A percentile compares a stretch with the other conserved stretches of the same genome.
phyloP scores from a whole-genome alignment of 2,797 vertebrate genomes.

The Cossypha caffra region DNA sequence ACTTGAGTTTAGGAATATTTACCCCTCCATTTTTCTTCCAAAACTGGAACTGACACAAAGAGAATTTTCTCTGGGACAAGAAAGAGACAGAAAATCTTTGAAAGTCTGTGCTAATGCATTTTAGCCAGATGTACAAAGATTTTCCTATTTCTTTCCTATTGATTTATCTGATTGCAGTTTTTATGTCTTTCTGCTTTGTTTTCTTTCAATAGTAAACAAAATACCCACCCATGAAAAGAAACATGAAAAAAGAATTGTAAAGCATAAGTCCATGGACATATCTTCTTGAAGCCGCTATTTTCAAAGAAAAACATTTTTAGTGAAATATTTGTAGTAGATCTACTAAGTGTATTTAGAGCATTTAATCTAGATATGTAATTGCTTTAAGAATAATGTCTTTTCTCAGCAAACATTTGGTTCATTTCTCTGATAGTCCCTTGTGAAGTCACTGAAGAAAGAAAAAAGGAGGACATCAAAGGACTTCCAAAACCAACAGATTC shows the following conservation, averaged over 20 bases:
- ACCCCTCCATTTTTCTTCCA: not conserved
- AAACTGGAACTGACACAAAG: not conserved
- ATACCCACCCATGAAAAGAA: not conserved
- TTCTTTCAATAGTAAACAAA: not conserved
- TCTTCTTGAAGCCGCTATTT: not conserved
- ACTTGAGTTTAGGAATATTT: not conserved
- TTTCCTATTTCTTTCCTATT: not conserved
- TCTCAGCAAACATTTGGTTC: not conserved
- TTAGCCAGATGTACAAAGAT: not conserved
- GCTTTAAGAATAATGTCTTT: not conserved
- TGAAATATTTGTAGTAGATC: not conserved
- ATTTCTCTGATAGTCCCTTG: not conserved
- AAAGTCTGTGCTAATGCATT: not conserved
- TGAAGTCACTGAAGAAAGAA: not conserved
- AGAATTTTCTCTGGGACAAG: not conserved
- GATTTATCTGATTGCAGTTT: not conserved
- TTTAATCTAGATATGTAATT: not conserved
- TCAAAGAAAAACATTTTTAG: not conserved
- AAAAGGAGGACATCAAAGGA: conserved; percentile 1
- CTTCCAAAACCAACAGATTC: not conserved
- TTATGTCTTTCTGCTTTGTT: not conserved
- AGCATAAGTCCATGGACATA: not conserved
- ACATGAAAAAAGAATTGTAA: not conserved
- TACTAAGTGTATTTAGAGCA: not conserved
- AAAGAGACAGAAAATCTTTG: not conserved